A percentile compares a stretch with the other conserved stretches of the same genome.
phyloP scores from a whole-genome alignment of 1,140 invertebrate genomes.

The Samia ricini region DNA sequence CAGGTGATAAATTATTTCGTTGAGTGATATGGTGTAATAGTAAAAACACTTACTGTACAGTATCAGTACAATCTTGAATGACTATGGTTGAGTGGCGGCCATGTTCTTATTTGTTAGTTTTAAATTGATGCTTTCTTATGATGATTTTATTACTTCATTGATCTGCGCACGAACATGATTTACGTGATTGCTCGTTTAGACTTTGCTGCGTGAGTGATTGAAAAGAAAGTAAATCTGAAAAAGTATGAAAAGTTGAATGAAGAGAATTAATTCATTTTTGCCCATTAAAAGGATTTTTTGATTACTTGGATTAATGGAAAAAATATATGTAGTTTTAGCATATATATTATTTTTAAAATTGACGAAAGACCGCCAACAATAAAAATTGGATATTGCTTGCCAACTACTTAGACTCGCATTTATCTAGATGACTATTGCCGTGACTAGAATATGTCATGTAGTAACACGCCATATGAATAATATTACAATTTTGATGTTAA shows the following conservation, averaged over 20 bases:
- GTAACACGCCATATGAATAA: conserved; percentile 10
- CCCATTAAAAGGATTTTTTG: too few relatives aligned
- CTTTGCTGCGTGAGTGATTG: not conserved
- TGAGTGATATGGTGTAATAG: not conserved
- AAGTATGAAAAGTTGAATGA: not conserved
- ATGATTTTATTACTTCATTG: not conserved
- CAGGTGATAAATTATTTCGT: not conserved
- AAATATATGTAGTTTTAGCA: too few relatives aligned
- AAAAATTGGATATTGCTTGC: conserved; percentile 15
- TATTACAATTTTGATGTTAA: conserved; percentile 26
- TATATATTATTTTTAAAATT: too few relatives aligned
- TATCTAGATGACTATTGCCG: conserved; percentile 27
- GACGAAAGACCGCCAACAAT: too few relatives aligned
- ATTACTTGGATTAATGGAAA: too few relatives aligned
- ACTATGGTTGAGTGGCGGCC: too few relatives aligned
- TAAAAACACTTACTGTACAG: not conserved
- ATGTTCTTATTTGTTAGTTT: too few relatives aligned
- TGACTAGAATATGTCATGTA: conserved; percentile 14
- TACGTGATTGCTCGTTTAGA: not conserved
- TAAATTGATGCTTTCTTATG: not conserved
- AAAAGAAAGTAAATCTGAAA: not conserved
- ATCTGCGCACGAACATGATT: not conserved
- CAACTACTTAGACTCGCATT: conserved; percentile 15
- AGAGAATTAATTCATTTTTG: not conserved
- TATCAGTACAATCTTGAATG: not conserved